phyloP scores from a whole-genome alignment of 2,888 invertebrate genomes.

The Scaptomyza polygonia region DNA sequence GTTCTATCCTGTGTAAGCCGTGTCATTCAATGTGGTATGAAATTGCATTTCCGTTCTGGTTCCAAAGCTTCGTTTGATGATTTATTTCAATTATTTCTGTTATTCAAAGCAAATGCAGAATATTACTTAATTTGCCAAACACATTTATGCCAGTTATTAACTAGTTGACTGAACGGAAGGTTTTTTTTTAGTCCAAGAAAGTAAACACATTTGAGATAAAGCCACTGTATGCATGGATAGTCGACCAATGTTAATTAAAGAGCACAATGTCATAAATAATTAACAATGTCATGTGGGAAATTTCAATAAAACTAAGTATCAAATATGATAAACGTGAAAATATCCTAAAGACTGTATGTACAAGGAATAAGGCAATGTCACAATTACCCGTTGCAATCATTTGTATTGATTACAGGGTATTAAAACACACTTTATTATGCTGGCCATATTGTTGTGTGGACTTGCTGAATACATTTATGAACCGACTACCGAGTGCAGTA shows the following conservation, averaged over 20 bases:
- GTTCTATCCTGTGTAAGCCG: constrained; percentile 19
- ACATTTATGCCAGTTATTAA: constrained; percentile 13
- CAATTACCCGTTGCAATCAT: neutral
- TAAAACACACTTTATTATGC: neutral
- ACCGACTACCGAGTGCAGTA: constrained; percentile 44
- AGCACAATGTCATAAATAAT: constrained; percentile 43
- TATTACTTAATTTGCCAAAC: constrained; percentile 49
- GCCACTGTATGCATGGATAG: neutral
- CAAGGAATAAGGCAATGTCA: too few species aligned
- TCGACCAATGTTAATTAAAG: constrained; percentile 43
- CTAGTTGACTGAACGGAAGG: constrained; percentile 3
- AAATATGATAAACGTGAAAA: too few species aligned
- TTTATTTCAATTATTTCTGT: constrained; percentile 36
- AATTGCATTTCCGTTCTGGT: constrained; percentile 48
- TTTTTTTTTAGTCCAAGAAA: neutral
- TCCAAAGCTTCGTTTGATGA: constrained; percentile 25
- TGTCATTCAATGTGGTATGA: constrained; percentile 33
- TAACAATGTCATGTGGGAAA: constrained; percentile 7
- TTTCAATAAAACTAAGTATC: neutral
- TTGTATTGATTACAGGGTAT: neutral
- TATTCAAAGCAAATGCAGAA: constrained; percentile 44
- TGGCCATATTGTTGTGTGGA: neutral
- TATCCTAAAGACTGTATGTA: neutral
- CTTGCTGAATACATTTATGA: constrained; percentile 54
- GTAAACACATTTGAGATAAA: neutral